A percentile compares a stretch with the other conserved stretches of the same genome.
These are phyloP conservation scores for Drosophila diplacantha DNA, from an alignment of 2,888 invertebrate species.

Conservation along the genomic window DNA sequence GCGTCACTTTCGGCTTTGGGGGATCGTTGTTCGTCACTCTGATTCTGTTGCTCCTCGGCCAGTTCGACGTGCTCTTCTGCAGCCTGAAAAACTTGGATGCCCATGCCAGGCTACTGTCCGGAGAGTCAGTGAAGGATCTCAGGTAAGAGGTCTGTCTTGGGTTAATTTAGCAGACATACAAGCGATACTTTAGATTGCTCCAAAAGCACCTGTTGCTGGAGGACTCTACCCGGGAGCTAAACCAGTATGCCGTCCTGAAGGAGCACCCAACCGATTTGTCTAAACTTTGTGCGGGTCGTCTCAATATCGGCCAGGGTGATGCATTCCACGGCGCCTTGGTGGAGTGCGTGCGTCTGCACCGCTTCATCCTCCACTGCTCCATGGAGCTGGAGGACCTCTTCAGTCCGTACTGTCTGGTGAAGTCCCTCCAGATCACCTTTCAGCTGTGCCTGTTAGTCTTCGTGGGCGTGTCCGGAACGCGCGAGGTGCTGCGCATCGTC, in stretches of 20 bases:
- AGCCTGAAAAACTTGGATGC: constrained; percentile 75
- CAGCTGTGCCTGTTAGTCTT: constrained; percentile 76
- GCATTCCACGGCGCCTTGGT: constrained; percentile 56
- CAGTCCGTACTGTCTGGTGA: constrained; percentile 74
- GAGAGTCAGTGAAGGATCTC: constrained; percentile 45
- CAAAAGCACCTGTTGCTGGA: constrained; percentile 43
- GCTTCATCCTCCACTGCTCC: constrained; percentile 73
- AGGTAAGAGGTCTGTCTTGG: constrained; percentile 30
- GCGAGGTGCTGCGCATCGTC: constrained; percentile 59
- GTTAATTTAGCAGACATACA: background rate
- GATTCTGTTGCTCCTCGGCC: constrained; percentile 65
- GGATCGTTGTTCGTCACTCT: constrained; percentile 75
- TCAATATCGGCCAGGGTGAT: background rate
- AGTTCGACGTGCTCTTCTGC: constrained; percentile 75
- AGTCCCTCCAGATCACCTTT: constrained; percentile 75
- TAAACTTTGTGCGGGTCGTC: constrained; percentile 4
- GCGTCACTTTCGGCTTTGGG: constrained; percentile 57
- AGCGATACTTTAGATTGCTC: constrained; percentile 30
- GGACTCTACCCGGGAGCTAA: constrained; percentile 56
- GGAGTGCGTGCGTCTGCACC: constrained; percentile 75
- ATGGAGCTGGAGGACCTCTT: constrained; percentile 74
- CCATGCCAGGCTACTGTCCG: constrained; percentile 61
- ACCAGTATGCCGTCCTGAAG: constrained; percentile 62
- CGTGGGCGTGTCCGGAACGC: constrained; percentile 68
- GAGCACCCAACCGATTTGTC: constrained; percentile 63